These are phyloP conservation scores for Beaufortia kweichowensis DNA, from an alignment of 2,113 vertebrate species.

Conservation along the genomic window DNA sequence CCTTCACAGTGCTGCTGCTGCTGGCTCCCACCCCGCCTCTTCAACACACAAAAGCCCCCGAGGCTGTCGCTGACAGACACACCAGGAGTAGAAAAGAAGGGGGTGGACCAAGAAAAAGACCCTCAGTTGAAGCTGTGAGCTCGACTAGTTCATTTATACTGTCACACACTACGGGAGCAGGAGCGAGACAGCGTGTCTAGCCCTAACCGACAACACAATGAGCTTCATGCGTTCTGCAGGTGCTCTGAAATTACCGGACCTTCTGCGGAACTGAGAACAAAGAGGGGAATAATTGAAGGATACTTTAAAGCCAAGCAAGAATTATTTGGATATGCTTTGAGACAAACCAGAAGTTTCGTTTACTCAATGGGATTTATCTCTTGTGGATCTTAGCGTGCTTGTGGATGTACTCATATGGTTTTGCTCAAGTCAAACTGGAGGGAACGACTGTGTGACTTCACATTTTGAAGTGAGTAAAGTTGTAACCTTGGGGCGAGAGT, in stretches of 20 bases:
- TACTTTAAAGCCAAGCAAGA: constrained; percentile 18
- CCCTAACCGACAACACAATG: constrained; percentile 5
- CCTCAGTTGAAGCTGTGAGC: constrained; percentile 32
- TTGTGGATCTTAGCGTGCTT: constrained; percentile 15
- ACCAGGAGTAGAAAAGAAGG: constrained; percentile 4
- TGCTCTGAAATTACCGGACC: constrained; percentile 6
- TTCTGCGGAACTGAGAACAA: constrained; percentile 24
- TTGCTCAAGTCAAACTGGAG: constrained; percentile 19
- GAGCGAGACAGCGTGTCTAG: constrained; percentile 29
- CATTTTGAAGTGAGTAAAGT: constrained; percentile 44
- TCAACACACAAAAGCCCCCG: constrained; percentile 41
- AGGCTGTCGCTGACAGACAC: constrained; percentile 50
- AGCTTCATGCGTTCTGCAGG: constrained; percentile 37
- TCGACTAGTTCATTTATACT: constrained; percentile 28
- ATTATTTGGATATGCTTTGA: neutral
- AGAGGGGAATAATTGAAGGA: neutral
- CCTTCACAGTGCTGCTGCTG: constrained; percentile 33
- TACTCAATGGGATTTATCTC: neutral
- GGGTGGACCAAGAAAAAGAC: constrained; percentile 54
- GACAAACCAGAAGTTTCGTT: neutral
- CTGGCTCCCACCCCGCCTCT: constrained; percentile 41
- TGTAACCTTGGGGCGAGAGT: constrained; percentile 43
- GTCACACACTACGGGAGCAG: constrained; percentile 35
- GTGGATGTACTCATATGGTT: neutral
- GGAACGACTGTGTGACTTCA: constrained; percentile 34